These are phyloP conservation scores for Leucopsar rothschildi DNA, from an alignment of 2,113 vertebrate genomes.

Conservation along the genomic window DNA sequence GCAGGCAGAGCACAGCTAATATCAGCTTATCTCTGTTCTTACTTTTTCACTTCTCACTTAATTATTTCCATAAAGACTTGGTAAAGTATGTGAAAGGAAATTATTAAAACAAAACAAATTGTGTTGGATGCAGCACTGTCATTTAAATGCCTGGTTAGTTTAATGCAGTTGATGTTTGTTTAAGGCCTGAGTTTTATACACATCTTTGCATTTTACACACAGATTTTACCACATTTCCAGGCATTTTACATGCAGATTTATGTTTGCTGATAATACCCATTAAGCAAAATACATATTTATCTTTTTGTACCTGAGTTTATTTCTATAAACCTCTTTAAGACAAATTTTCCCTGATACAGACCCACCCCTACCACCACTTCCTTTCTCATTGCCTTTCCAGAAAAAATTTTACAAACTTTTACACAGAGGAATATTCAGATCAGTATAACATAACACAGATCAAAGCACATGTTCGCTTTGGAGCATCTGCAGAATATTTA, in stretches of 20 bases:
- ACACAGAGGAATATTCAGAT: not conserved
- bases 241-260: not conserved
- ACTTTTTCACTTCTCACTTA: not conserved
- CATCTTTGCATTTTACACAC: not conserved
- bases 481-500: not conserved
- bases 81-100: not conserved
- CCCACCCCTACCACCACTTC: rapidly evolving
- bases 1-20: not conserved
- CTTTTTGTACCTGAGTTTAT: not conserved
- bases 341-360: not conserved
- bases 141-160: not conserved
- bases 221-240: not conserved
- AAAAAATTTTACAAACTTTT: not conserved
- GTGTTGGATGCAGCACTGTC: not conserved
- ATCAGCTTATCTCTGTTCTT: not conserved
- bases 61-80: not conserved
- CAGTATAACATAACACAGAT: not conserved
- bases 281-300: not conserved
- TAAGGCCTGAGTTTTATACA: not conserved
- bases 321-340: not conserved
- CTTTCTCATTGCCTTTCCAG: not conserved
- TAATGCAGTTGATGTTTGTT: not conserved
- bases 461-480: not conserved
- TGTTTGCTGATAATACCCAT: not conserved
- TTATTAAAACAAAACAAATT: not conserved